Conservation (phyloP, 2,113 vertebrate genomes). For the Sminthopsis crassicaudata region DNA sequence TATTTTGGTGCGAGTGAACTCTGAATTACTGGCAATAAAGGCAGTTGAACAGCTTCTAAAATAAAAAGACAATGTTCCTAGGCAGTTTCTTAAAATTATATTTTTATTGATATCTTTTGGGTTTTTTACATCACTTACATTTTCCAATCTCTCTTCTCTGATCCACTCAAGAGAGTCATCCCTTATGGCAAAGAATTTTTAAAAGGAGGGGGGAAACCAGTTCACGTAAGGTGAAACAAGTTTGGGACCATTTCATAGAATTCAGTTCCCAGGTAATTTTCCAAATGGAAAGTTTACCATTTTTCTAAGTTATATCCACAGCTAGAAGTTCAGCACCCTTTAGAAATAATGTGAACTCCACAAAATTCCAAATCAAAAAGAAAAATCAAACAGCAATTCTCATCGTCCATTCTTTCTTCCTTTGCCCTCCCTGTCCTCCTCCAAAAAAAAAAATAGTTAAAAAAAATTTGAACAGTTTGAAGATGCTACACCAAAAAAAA, state of each 20-base stretch:
- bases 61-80: background rate
- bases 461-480: too few species aligned
- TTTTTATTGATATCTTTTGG: background rate
- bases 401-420: background rate
- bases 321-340: background rate
- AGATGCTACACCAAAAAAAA: background rate
- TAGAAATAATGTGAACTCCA: slow-evolving; percentile 13
- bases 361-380: background rate
- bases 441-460: too few species aligned
- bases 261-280: background rate
- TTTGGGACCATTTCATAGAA: background rate
- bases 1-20: background rate
- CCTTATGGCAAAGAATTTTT: background rate
- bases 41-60: background rate
- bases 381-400: background rate
- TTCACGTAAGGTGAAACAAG: background rate
- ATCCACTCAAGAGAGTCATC: background rate
- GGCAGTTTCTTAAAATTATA: background rate
- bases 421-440: background rate
- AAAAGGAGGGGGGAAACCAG: background rate
- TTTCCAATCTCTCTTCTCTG: background rate
- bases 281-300: background rate
- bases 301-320: slow-evolving; percentile 20
- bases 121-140: background rate
- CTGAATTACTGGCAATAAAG: background rate